Evolutionary conservation across 2,113 vertebrate genomes (phyloP).

Genomic region (Morphnarchus princeps): DNA sequence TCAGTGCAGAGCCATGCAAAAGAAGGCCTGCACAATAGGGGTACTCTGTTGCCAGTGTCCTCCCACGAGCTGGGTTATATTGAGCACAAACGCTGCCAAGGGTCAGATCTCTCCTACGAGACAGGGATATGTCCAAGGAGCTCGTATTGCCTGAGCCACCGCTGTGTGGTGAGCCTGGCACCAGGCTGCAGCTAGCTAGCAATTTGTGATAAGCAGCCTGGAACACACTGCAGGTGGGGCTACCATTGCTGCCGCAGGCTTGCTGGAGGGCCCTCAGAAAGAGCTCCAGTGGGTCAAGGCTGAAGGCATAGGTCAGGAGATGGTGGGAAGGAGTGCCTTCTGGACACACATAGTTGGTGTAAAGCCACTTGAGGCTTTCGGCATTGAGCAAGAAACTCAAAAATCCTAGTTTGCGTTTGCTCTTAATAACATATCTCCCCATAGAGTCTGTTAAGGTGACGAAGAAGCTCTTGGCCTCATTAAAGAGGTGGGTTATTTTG

Average conservation of each 20-base stretch:
- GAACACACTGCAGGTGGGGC: slow-evolving; percentile 47
- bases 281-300: slow-evolving; percentile 50
- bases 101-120: slow-evolving; percentile 19
- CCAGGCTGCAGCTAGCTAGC: slow-evolving; percentile 27
- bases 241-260: not conserved
- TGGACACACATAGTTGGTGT: not conserved
- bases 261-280: slow-evolving; percentile 48
- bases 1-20: not conserved
- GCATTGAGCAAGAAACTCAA: slow-evolving; percentile 65
- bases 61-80: not conserved
- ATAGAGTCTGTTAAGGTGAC: slow-evolving; percentile 30
- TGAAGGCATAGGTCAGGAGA: slow-evolving; percentile 36
- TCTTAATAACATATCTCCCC: slow-evolving; percentile 43
- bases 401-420: slow-evolving; percentile 64
- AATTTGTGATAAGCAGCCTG: slow-evolving; percentile 53
- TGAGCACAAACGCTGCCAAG: slow-evolving; percentile 35
- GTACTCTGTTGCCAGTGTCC: not conserved
- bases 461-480: slow-evolving; percentile 57
- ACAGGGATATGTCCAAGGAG: not conserved
- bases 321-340: not conserved
- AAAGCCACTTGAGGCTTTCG: slow-evolving; percentile 67
- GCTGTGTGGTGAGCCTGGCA: not conserved
- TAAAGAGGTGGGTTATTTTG: slow-evolving; percentile 45
- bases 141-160: not conserved
- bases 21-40: not conserved